These are phyloP conservation scores for Dioctria rufipes DNA, from an alignment of 2,888 invertebrate species.

Conservation along the genomic window DNA sequence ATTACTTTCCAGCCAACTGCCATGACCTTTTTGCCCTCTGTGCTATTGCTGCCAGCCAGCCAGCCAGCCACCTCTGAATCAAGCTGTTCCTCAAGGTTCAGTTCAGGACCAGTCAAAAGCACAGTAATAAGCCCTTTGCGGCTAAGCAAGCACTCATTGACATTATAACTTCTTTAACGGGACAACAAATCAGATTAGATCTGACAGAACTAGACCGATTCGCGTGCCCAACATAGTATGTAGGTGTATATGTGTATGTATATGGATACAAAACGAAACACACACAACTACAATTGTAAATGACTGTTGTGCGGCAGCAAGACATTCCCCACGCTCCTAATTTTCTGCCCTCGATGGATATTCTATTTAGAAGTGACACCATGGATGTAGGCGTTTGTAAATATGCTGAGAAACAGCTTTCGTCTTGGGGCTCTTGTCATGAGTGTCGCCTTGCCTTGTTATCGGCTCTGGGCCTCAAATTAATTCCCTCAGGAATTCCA, in stretches of 20 bases:
- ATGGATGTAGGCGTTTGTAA: constrained; percentile 6
- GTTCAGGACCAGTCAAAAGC: not conserved
- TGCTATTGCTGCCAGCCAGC: constrained; percentile 2
- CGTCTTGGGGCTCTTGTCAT: not conserved
- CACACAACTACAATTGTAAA: not conserved
- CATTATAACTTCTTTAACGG: constrained; percentile 34
- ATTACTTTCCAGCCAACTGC: constrained; percentile 22
- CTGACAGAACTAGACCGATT: constrained; percentile 25
- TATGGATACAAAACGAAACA: too few species aligned
- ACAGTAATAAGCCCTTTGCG: constrained; percentile 10
- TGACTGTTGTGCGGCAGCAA: not conserved
- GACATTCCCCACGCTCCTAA: constrained; percentile 2
- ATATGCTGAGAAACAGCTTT: constrained; percentile 8
- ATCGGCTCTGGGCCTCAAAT: constrained; percentile 27
- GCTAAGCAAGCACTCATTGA: constrained; percentile 10
- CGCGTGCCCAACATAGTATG: constrained; percentile 6
- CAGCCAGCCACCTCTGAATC: not conserved
- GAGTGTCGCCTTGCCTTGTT: not conserved
- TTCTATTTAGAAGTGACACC: not conserved
- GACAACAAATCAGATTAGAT: constrained; percentile 34
- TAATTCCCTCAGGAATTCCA: constrained; percentile 40
- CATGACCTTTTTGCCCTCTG: constrained; percentile 40
- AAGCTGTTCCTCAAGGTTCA: not conserved
- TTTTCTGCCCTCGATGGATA: constrained; percentile 1
- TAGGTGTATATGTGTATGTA: too few species aligned